Base-by-base conservation (phyloP, 1,140 invertebrate species). In the Pseudomyrmex pallidus region DNA sequence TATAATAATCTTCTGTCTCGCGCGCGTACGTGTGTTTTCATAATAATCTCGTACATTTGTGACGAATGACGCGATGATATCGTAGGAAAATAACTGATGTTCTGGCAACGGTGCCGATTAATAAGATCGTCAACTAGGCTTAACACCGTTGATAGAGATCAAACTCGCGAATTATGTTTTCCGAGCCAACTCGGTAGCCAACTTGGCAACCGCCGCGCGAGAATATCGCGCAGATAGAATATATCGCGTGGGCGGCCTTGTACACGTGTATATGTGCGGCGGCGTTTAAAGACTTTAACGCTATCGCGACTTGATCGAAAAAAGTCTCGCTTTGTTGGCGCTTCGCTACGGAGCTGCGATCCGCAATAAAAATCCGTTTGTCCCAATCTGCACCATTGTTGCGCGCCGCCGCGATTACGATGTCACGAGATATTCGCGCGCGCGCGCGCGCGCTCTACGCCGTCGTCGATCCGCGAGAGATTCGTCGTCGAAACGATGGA, bases 231-330 rank as follows among this genome's bases (percentile, higher is more conserved):
- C 35, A 64, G 44, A 15, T 48, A 56, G 22, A 25, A 25, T 56
- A 57, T 68, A 67, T 54, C 10, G 85, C 85, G 86, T 87, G 86
- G 86, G 86, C 80, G 86, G 74, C 44, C 56, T 12, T n/a, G 35
- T 35, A 35, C 4, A 35, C 35, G 35, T 35, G 35, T 35, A 25
- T 25, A 7, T 35, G 35, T 7, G 35, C 35, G 35, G 59, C 50
- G 64, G 48, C 64, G 78, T 87, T 57, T 68, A 9, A 8, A 12
- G 61, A 63, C 22, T 35, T 48, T 48, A 48, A 15, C 54, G 76
- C 64, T 86, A 86, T 87, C 86, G 44, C 3, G 66, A 70, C 67
- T 66, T 20, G 64, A 87, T 87, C 85, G 56, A 72, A 64, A 67
- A 35, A 35, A 35, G 68, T 35, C 44, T 35, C 20, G 66, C 64